Base-by-base conservation (phyloP, 2,888 invertebrate species). In the Pristionchus maxplancki region DNA sequence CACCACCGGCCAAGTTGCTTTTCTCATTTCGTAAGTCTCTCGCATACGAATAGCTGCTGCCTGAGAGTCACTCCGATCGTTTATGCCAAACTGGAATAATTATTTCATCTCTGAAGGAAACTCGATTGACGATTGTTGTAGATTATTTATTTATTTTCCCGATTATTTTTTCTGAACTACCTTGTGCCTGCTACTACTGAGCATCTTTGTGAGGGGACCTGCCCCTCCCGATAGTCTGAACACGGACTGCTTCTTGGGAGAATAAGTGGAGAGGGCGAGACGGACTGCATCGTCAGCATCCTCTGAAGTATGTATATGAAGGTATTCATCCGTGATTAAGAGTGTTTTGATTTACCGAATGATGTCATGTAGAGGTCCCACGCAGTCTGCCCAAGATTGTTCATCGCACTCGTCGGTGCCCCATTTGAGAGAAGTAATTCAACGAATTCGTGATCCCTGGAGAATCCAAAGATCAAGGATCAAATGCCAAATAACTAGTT, bases 341-440 rank as follows among this genome's bases (percentile, higher is more conserved):
- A n/a, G n/a, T n/a, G 15, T 31, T 1, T 34, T 31, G 31, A 34
- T 40, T 20, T 13, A 81, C 85, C 89, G n/a, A 48, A 50, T 31
- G 90, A 90, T 44, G 87, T 34, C 44, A 89, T 17, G 58, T 88
- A 89, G 44, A 91, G 40, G n/a, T 91, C 91, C 58, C 89, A 91
- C 1, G 91, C 90, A 9, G 87, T 89, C 17, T 82, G 67, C 0
- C 89, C 89, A 64, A 78, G 89, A n/a, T 83, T 85, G 37, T 90
- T 91, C 53, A 88, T 67, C 20, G 82, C 89, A 9, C 84, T 58
- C 24, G 71, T 71, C n/a, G 89, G 88, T 17, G 87, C 89, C 1
- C 44, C 37, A 40, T 74, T 74, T 17, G 87, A 78, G 1, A 90
- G 64, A 2, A 90, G 87, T 5, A 89, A 31, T 31, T 87, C 89